Base-by-base conservation (phyloP, 2,797 vertebrate species). In the Alcedo quadribrachys region DNA sequence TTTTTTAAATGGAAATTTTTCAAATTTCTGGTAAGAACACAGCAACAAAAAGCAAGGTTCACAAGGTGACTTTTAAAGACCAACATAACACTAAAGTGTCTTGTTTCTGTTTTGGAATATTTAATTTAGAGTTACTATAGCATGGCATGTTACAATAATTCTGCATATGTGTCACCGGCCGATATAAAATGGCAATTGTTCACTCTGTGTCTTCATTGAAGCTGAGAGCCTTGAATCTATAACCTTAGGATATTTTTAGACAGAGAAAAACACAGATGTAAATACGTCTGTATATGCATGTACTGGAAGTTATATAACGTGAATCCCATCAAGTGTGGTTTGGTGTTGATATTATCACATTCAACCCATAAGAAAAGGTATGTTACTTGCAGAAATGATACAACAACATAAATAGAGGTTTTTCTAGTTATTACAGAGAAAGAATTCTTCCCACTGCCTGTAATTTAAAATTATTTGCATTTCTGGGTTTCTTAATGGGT, bases 301-400 rank as follows among this genome's bases (percentile, higher is more conserved):
- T 63, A 33, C 40, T 66, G 54, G 42, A 74, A 48, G 58, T 55
- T 81, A 83, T 2, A 45, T 28, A 96, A 91, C 94, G 28, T 46
- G 35, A 92, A 92, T 76, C 74, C 33, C 60, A 78, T 50, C 48
- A 90, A 24, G 32, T 33, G 54, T 58, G 14, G 22, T 67, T 85
- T 81, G 66, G 22, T 12, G 10, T 50, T 91, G 58, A 50, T 45
- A 75, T 37, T 79, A 68, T 30, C 71, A 91, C 12, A 20, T 5
- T 18, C 51, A 50, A 35, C 24, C 17, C 73, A 25, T 33, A 79
- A 77, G 55, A 77, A 63, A 94, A 95, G 67, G 30, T 12, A 60
- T 42, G 33, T 53, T 90, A 71, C 87, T 85, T 77, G 62, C 33
- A 73, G 89, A 90, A 96, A 94, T 85, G 6, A 75, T 45, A 81